Evolutionary conservation across 2,797 vertebrate species (phyloP).

Genomic region (Neosilurus mollespiculum): DNA sequence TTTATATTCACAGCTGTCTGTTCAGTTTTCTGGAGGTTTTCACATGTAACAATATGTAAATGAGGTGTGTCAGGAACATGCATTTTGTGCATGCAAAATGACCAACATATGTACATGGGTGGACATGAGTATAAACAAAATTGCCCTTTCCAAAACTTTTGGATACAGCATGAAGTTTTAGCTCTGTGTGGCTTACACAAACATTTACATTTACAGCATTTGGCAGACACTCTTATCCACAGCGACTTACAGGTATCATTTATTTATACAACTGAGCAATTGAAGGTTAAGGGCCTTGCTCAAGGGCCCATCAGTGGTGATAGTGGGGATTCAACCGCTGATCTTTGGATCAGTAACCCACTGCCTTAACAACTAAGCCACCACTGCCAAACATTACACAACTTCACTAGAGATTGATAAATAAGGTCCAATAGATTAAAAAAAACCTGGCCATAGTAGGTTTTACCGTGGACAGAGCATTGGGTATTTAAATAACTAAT

Average conservation of each 20-base stretch:
- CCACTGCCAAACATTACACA: too few species aligned
- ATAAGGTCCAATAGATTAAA: neutral
- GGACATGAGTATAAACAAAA: neutral
- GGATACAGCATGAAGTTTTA: neutral
- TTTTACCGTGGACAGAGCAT: neutral
- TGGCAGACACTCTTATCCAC: too few species aligned
- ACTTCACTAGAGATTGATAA: neutral
- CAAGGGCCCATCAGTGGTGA: too few species aligned
- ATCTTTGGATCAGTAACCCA: too few species aligned
- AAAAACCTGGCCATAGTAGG: neutral
- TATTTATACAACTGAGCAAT: too few species aligned
- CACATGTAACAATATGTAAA: neutral
- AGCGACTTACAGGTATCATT: too few species aligned
- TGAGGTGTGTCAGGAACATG: neutral
- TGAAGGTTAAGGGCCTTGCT: too few species aligned
- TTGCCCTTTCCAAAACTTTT: too few species aligned
- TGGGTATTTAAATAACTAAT: neutral
- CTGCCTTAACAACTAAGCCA: too few species aligned
- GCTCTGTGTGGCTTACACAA: neutral
- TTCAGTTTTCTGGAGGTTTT: neutral
- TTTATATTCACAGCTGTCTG: neutral
- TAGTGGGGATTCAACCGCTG: too few species aligned
- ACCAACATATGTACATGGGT: too few species aligned
- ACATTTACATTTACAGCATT: too few species aligned
- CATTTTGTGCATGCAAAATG: neutral